phyloP scores from a whole-genome alignment of 35 echinoderm and acorn worm species.

The Ophioderma brevispina region DNA sequence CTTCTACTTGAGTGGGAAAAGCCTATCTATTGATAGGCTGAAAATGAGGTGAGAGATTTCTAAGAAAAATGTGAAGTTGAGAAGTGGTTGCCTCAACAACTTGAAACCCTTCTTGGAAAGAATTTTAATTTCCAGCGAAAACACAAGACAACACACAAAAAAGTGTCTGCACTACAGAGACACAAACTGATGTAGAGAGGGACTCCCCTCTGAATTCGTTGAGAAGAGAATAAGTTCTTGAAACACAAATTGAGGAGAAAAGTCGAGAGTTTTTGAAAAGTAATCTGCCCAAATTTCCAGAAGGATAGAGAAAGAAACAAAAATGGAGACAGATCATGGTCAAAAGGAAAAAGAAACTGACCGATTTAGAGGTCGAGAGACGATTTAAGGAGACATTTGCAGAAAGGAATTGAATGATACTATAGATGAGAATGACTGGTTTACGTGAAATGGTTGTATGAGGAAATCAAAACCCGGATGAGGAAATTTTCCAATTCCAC shows the following conservation, averaged over 20 bases:
- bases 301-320: neutral
- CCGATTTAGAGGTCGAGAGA: slow-evolving; percentile 6
- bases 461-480: neutral
- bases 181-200: too few species aligned
- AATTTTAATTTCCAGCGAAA: too few species aligned
- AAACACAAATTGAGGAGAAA: neutral
- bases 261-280: slow-evolving; percentile 30
- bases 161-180: too few species aligned
- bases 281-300: slow-evolving; percentile 9
- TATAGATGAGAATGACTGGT: slow-evolving; percentile 50
- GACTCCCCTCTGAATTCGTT: too few species aligned
- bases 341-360: neutral
- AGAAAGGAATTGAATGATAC: slow-evolving; percentile 19
- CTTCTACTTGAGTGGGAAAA: too few species aligned
- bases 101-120: too few species aligned
- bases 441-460: slow-evolving; percentile 47
- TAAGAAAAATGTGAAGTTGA: too few species aligned
- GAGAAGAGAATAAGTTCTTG: neutral
- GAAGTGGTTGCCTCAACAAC: too few species aligned
- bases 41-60: too few species aligned
- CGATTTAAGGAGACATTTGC: neutral
- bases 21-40: too few species aligned
- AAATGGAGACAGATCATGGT: neutral
- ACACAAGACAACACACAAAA: too few species aligned
- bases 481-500: neutral